Base-by-base conservation (phyloP, 37 sponge, comb jelly and placozoan genomes). In the Mnemiopsis leidyi region DNA sequence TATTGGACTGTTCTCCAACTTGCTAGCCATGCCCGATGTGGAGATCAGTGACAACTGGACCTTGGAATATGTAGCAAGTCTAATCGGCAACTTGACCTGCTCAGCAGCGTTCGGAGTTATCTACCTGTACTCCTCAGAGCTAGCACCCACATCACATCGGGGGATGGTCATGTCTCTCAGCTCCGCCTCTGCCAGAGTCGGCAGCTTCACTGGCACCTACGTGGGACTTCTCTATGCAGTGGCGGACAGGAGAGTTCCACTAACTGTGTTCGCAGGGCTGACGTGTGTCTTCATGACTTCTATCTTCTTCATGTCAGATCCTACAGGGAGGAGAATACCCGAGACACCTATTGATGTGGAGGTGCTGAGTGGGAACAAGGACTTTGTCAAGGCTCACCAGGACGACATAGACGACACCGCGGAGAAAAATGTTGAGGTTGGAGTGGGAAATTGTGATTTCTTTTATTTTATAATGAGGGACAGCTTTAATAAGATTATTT, bases 161-260 rank as follows among this genome's bases (percentile, higher is more conserved):
- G 90, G 90, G 3, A 85, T 39, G 90, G 24, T 85, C 23, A 38
- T 85, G 40, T 38, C 90, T 5, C 90, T 85, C 29, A 85, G 35
- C 90, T 33, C 35, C 7, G 61, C 61, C n/a, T n/a, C 48, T 23
- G 90, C 90, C 24, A 38, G 90, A n/a, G 29, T 39, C 3, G 90
- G 90, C 25, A 36, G 38, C 61, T 85, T 85, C 29, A 85, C 36
- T 23, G 90, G 90, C 29, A 35, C 90, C 90, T 85, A 85, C 48
- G 36, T 85, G 90, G 29, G 24, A 23, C 90, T 85, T 18, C 40
- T 85, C 61, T 85, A 40, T 29, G 36, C 23, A 20, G 90, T 85
- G 0, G 24, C 35, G 18, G 90, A 85, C 48, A 37, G 61, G 36
- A 0, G 90, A 18, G 36, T 85, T 1, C 36, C 35, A 7, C 32